These are phyloP conservation scores for Campoplex nolae DNA, from an alignment of 2,888 invertebrate genomes.

Conservation along the genomic window DNA sequence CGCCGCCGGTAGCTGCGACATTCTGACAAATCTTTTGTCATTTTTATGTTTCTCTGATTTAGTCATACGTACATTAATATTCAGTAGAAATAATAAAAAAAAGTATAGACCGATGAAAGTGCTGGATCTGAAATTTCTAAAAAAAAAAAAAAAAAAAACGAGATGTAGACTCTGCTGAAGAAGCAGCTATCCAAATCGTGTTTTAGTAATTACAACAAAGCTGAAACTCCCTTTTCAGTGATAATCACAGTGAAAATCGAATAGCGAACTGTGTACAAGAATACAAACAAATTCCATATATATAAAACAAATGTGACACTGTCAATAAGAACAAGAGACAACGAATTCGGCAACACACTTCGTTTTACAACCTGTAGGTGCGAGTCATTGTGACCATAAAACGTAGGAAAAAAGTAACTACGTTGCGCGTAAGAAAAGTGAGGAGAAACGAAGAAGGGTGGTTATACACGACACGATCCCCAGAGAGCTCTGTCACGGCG, in stretches of 20 bases:
- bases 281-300: neutral
- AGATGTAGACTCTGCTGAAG: neutral
- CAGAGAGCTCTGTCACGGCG: conserved; percentile 83
- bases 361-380: neutral
- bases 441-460: conserved; percentile 35
- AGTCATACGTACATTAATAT: neutral
- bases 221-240: neutral
- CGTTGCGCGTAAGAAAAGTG: conserved; percentile 39
- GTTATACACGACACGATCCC: conserved; percentile 74
- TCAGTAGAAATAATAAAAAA: too few relatives aligned
- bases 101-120: neutral
- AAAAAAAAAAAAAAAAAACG: neutral
- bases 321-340: neutral
- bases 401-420: conserved; percentile 31
- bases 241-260: neutral
- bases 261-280: neutral
- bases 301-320: neutral
- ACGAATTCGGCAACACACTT: neutral
- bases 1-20: conserved; percentile 58
- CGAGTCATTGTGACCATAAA: conserved; percentile 23
- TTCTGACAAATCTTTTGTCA: neutral
- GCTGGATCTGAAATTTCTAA: neutral
- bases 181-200: neutral
- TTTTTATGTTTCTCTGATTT: conserved; percentile 24
- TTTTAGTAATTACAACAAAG: too few relatives aligned